Conservation (phyloP, 2,888 invertebrate species). For the Sarcophaga carnaria region DNA sequence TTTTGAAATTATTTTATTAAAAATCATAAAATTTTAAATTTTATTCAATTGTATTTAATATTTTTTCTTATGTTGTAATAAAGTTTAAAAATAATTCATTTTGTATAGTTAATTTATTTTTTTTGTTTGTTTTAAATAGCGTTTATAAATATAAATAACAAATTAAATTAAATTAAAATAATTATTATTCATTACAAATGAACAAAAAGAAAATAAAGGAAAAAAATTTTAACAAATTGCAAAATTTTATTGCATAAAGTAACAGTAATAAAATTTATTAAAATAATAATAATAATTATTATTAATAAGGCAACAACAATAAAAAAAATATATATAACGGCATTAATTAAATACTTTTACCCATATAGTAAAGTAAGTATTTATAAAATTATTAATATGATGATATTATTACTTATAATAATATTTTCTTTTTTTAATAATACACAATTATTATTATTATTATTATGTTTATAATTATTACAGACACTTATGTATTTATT, state of each 20-base stretch:
- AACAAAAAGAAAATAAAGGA: conserved; percentile 35
- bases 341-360: background rate
- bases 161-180: conserved; percentile 36
- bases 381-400: conserved; percentile 26
- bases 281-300: background rate
- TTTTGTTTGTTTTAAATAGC: conserved; percentile 43
- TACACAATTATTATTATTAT: background rate
- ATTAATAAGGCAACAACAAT: background rate
- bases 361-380: conserved; percentile 10
- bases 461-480: conserved; percentile 5
- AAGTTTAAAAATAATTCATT: no score
- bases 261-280: background rate
- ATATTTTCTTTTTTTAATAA: no score
- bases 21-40: no score
- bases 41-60: no score
- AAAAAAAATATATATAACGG: conserved; percentile 10
- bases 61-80: no score
- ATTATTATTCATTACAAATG: conserved; percentile 67
- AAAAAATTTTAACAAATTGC: no score
- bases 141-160: conserved; percentile 30
- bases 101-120: background rate
- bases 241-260: no score
- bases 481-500: conserved; percentile 46
- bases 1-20: no score
- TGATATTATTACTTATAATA: no score